Conservation (phyloP, 2,888 invertebrate species). For the Nephrotoma guestfalica region DNA sequence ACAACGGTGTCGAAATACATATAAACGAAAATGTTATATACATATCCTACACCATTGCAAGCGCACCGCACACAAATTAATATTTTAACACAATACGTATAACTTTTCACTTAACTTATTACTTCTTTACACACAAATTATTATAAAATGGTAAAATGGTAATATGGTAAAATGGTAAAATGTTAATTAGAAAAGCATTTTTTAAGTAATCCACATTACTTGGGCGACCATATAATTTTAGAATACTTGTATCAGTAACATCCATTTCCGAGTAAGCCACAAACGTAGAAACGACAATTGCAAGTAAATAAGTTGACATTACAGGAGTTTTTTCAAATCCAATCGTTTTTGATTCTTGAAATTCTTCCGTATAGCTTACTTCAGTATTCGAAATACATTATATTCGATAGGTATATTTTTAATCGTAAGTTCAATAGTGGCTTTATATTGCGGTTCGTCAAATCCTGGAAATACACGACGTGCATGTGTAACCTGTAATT, state of each 20-base stretch:
- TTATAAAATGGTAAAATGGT: no score
- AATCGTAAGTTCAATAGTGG: slow-evolving; percentile 39
- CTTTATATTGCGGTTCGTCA: slow-evolving; percentile 60
- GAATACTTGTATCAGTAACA: slow-evolving; percentile 14
- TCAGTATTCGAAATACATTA: slow-evolving; percentile 30
- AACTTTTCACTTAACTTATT: no score
- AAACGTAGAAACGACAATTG: slow-evolving; percentile 56
- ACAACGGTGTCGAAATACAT: no score
- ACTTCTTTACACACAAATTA: no score
- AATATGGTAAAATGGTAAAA: no score
- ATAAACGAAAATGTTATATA: no score
- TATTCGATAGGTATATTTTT: slow-evolving; percentile 21
- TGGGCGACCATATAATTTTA: slow-evolving; percentile 52
- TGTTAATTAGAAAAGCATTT: no score
- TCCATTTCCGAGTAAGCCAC: slow-evolving; percentile 20
- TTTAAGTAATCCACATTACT: slow-evolving; percentile 48
- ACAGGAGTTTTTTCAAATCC: slow-evolving; percentile 30
- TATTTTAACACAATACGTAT: no score
- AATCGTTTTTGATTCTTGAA: not conserved
- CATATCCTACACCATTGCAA: no score
- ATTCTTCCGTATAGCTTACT: not conserved
- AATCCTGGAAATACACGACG: slow-evolving; percentile 65
- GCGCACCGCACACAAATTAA: no score
- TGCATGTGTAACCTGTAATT: slow-evolving; percentile 52
- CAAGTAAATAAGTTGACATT: slow-evolving; percentile 70